Evolutionary conservation across 2,888 invertebrate species (phyloP), one percentile per base, ranked within the genome.

Genomic region (Eupithecia subumbrata): DNA sequence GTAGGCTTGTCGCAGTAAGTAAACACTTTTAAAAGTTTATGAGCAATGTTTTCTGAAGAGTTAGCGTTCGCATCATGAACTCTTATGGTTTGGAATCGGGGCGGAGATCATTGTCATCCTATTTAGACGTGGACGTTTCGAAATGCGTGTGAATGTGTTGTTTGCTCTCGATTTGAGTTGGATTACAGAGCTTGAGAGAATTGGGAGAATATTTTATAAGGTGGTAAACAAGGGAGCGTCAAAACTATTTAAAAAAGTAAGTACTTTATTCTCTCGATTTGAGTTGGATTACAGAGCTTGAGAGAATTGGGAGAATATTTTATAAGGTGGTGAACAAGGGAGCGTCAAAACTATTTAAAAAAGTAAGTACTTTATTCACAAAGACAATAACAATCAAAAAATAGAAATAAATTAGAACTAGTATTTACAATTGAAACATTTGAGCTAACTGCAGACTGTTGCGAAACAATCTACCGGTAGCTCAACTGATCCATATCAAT

Each of bases 21-120:
- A 93, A 95, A 95, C 93, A 94, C 93, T 95, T 94, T 95, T 94
- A 95, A 93, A 92, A 91, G 92, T 91, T 92, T 90, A 91, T 92
- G 91, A 93, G 91, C 90, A 90, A 89, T 95, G 93, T 95, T 93
- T 92, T 88, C 90, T 83, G 82, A 92, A 92, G 85, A 86, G 91
- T 95, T 95, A 95, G 93, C 92, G 91, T 82, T 14, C 86, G 86
- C 91, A 92, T 95, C 93, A 94, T 94, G 90, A 88, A 83, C 89
- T 89, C 87, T 91, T 89, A 91, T 89, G 88, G 85, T 87, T 91
- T 89, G 88, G 89, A 92, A 92, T 91, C 91, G 88, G 91, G 87
- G 85, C 90, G 88, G 86, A 86, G 82, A 82, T 75, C 83, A 88
- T 90, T 92, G 89, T 91, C 84, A 81, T 78, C 77, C 73, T 82